Evolutionary conservation across 2,797 vertebrate species (phyloP).

Genomic region (Falco naumanni): DNA sequence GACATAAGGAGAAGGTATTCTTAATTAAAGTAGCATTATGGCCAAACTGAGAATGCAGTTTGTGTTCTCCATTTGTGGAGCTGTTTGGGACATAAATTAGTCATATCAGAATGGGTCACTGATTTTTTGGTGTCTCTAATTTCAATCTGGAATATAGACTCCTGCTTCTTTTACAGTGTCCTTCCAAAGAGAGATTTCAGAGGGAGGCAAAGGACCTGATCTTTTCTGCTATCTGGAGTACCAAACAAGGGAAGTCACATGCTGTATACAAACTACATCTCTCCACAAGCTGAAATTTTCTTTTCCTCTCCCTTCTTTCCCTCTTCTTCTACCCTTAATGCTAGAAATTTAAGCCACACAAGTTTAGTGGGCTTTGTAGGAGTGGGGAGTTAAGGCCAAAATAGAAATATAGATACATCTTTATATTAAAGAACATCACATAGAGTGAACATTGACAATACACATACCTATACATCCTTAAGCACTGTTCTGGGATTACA

Average conservation of each 20-base stretch:
- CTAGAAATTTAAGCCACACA: neutral
- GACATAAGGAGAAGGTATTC: neutral
- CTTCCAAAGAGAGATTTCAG: neutral
- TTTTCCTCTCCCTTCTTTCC: neutral
- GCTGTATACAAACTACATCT: too few relatives aligned
- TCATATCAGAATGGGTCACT: neutral
- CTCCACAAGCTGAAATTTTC: neutral
- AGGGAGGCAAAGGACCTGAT: neutral
- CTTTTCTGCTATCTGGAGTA: neutral
- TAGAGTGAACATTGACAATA: neutral
- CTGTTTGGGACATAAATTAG: neutral
- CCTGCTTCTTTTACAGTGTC: neutral
- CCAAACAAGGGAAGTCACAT: neutral
- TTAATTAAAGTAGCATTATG: neutral
- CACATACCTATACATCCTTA: neutral
- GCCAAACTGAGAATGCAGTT: neutral
- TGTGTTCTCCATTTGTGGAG: neutral
- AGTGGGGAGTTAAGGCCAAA: neutral
- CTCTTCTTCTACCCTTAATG: neutral
- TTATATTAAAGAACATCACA: neutral
- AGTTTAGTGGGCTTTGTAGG: neutral
- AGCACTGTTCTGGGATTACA: neutral
- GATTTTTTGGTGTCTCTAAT: neutral
- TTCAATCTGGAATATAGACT: neutral
- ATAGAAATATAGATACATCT: neutral